phyloP scores from a whole-genome alignment of 2,888 invertebrate species.

The Drosophila melanosoma region DNA sequence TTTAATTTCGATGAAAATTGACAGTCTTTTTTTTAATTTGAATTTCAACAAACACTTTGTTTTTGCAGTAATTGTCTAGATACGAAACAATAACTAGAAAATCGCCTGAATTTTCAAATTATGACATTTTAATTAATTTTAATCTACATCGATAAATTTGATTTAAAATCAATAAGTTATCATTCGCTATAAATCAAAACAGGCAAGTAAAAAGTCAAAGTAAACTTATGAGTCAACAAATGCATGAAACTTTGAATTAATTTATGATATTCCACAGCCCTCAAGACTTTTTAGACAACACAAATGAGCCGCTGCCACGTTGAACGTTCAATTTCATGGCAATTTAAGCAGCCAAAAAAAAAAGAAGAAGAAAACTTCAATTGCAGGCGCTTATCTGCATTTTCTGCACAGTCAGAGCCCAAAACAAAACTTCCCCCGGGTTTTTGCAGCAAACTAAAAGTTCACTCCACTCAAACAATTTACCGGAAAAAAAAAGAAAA shows the following conservation, averaged over 20 bases:
- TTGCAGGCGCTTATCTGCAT: constrained; percentile 66
- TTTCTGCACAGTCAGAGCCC: constrained; percentile 55
- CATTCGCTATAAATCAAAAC: neutral
- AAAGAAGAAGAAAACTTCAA: no score
- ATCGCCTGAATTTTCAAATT: neutral
- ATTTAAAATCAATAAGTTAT: neutral
- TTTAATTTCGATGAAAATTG: neutral
- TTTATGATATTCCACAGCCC: neutral
- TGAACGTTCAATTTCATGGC: constrained; percentile 74
- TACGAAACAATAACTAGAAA: neutral
- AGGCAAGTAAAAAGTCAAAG: neutral
- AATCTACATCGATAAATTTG: neutral
- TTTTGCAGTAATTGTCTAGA: neutral
- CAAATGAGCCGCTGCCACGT: constrained; percentile 42
- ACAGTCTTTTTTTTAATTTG: neutral
- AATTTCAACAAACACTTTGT: neutral
- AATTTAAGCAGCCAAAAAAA: constrained; percentile 61
- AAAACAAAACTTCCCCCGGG: constrained; percentile 33
- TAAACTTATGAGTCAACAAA: neutral
- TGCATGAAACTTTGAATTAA: neutral
- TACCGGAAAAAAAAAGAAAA: constrained; percentile 14
- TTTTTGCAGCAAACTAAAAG: constrained; percentile 26
- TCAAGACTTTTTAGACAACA: constrained; percentile 38
- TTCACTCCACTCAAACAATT: constrained; percentile 41
- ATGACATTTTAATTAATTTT: neutral